Base-by-base conservation (phyloP, 2,888 invertebrate species). In the Sepiola atlantica region DNA sequence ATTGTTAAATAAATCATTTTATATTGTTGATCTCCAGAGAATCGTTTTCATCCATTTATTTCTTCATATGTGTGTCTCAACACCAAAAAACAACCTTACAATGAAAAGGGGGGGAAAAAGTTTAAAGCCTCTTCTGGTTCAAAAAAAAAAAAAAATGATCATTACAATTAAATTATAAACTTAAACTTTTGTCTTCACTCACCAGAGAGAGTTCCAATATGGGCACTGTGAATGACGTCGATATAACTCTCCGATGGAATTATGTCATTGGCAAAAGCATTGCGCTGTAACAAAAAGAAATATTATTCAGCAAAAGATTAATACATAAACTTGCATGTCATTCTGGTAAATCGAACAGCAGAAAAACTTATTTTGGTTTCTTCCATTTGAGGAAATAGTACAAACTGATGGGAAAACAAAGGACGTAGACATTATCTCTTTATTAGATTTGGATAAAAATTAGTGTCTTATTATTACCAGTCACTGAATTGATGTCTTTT, bases 161-260 rank as follows among this genome's bases (percentile, higher is more conserved):
- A 45, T 45, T 8, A 45, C 45, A n/a, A n/a, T n/a, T 45, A 4
- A 45, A 45, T 45, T 45, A 45, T 45, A 45, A 45, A 45, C 45
- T 45, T 45, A 45, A 45, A 45, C 45, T 45, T 45, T 45, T 45
- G 45, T 8, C 45, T 45, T 35, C 32, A 95, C 95, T 95, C 95
- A 97, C 98, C 98, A 21, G 98, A 98, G 28, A 98, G 97, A 1
- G 98, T 98, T 92, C 98, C 98, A 94, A 98, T 97, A 96, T 98
- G 98, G 16, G 97, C 97, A 95, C 96, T 98, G 77, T 98, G 98
- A 14, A 98, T 98, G 94, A 98, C 98, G n/a, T 98, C 98, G 6
- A 98, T 98, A 95, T 98, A 98, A 96, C 98, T 98, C 97, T 99
- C 99, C 0, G 98, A 98, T 28, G 99, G 98, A 95, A 99, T 98